A percentile compares a stretch with the other conserved stretches of the same genome.
Evolutionary conservation across 2,888 invertebrate genomes (phyloP).

Genomic region (Smittia aterrima): DNA sequence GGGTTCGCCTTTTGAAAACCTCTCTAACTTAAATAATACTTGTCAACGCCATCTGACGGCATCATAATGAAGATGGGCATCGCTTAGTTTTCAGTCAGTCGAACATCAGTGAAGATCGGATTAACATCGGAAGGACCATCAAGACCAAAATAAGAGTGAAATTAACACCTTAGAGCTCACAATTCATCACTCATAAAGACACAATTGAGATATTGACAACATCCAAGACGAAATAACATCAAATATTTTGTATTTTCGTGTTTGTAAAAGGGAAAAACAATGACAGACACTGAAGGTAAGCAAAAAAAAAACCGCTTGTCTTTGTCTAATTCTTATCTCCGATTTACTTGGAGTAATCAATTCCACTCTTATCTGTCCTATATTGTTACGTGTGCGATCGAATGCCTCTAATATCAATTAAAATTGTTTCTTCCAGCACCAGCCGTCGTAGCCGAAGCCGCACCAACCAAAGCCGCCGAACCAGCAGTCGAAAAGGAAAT

Average conservation of each 20-base stretch:
- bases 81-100: constrained; percentile 30
- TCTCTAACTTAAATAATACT: too few relatives aligned
- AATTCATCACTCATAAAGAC: constrained; percentile 36
- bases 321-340: background rate
- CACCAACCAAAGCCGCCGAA: constrained; percentile 4
- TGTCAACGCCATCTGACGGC: too few relatives aligned
- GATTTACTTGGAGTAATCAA: background rate
- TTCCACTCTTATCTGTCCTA: background rate
- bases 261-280: constrained; percentile 30
- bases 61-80: too few relatives aligned
- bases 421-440: constrained; percentile 19
- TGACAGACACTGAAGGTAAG: constrained; percentile 39
- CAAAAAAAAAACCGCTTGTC: background rate
- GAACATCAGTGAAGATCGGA: constrained; percentile 23
- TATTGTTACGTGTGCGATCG: background rate
- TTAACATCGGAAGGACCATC: constrained; percentile 31
- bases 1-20: too few relatives aligned
- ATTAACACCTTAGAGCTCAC: constrained; percentile 26
- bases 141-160: constrained; percentile 34
- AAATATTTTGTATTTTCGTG: constrained; percentile 38
- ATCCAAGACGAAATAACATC: constrained; percentile 35
- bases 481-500: constrained; percentile 28
- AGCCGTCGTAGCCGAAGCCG: constrained; percentile 3
- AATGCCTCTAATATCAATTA: background rate
- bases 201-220: constrained; percentile 18